Base-by-base conservation (phyloP, 1,140 invertebrate genomes). In the Meloidogyne exigua region DNA sequence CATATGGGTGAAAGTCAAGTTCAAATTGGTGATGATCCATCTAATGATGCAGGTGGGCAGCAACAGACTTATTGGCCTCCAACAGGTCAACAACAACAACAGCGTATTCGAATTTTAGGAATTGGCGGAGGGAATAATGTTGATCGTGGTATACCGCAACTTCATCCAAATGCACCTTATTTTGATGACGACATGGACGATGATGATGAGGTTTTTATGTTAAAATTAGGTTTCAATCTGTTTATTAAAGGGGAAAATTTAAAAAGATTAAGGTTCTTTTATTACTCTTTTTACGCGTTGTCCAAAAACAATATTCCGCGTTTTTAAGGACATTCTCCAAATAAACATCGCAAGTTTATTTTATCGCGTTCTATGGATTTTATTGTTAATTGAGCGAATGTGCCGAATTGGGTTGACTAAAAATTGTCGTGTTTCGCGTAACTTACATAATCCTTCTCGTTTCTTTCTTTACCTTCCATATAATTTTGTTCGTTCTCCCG, bases 91-190 rank as follows among this genome's bases (percentile, higher is more conserved):
- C 49, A 57, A 57, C 49, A 57, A 57, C 68, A 28, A 21, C n/a
- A n/a, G n/a, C 69, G 23, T 69, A 44, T 71, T 44, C 69, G 69
- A n/a, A 39, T 62, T 26, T 71, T 57, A 10, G 49, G 49, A 1
- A 57, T 57, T 57, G n/a, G 49, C n/a, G 49, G 49, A 0, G n/a
- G 18, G n/a, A n/a, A 5, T 57, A 57, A n/a, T 57, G 49, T 18
- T 1, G 49, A 57, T n/a, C 49, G 49, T n/a, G 49, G 49, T 57
- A 57, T 57, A 9, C 49, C 49, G n/a, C 49, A 57, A 57, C 49
- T 57, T 57, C 49, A 57, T 21, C 49, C 49, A 7, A 57, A 57
- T 57, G 49, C 49, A 57, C 49, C 49, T 4, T 57, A 57, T 57
- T 57, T 57, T 57, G 49, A 57, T n/a, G 49, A 57, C 10, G 49